Conservation (phyloP, 2,113 vertebrate species). For the Varanus komodoensis region DNA sequence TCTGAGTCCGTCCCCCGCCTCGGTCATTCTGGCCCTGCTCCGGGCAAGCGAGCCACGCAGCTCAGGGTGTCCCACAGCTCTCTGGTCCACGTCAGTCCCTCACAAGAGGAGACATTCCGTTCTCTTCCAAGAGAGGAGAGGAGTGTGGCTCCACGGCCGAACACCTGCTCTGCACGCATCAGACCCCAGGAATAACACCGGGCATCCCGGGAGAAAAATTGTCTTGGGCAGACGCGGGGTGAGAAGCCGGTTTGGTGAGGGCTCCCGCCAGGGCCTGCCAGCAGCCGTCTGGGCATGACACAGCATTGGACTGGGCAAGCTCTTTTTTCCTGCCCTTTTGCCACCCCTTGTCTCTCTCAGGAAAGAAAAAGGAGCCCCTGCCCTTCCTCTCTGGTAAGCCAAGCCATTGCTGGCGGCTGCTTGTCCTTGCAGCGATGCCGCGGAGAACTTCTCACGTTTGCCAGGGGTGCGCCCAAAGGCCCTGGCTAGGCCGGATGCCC, state of each 20-base stretch:
- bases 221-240: background rate
- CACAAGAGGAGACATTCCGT: background rate
- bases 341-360: no score
- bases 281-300: no score
- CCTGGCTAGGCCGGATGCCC: no score
- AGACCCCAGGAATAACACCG: background rate
- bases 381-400: no score
- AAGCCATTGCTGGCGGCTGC: no score
- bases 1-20: background rate
- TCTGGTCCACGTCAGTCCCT: background rate
- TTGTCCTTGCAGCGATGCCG: no score
- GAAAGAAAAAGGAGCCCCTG: no score
- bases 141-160: background rate
- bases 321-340: background rate
- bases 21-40: background rate
- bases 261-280: no score
- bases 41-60: background rate
- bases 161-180: background rate
- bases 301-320: background rate
- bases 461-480: no score
- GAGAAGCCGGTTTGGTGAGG: no score
- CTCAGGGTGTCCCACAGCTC: no score
- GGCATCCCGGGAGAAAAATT: background rate
- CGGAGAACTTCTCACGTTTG: no score
- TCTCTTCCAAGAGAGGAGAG: background rate